Evolutionary conservation across 2,888 invertebrate species (phyloP).

Genomic region (Helicoverpa assulta): DNA sequence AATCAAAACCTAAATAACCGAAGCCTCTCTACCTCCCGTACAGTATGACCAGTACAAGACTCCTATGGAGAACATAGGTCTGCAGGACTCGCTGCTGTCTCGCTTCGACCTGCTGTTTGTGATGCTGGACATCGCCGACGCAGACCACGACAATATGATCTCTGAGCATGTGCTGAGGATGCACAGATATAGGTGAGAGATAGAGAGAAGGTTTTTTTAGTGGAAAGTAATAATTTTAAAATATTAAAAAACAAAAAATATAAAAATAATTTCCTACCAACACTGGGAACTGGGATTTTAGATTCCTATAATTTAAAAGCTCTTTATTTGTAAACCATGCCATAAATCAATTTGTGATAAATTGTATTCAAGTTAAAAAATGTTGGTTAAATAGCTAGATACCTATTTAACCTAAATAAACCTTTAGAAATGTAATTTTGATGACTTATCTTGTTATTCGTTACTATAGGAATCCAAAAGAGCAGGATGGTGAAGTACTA

Average conservation of each 20-base stretch:
- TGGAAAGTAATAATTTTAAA: not conserved
- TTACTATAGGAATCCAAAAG: constrained; percentile 94
- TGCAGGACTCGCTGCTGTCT: constrained; percentile 98
- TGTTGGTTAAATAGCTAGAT: too few relatives aligned
- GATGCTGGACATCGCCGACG: constrained; percentile 97
- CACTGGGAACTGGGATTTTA: too few relatives aligned
- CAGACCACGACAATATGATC: constrained; percentile 97
- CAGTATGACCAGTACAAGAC: constrained; percentile 99
- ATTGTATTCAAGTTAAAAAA: too few relatives aligned
- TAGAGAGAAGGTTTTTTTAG: too few relatives aligned
- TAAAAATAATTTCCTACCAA: too few relatives aligned
- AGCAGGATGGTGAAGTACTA: constrained; percentile 98
- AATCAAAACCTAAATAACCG: not conserved
- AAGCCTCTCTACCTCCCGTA: not conserved
- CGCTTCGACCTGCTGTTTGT: constrained; percentile 99
- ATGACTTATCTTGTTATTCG: not conserved
- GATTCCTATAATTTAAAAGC: too few relatives aligned
- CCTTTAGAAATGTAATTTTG: not conserved
- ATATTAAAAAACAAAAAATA: not conserved
- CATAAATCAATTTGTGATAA: too few relatives aligned
- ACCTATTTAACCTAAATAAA: too few relatives aligned
- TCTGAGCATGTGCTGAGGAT: constrained; percentile 99
- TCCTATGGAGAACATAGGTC: constrained; percentile 99
- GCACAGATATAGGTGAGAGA: constrained; percentile 95
- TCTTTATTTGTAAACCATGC: too few relatives aligned